Evolutionary conservation across 2,888 invertebrate genomes (phyloP), one percentile per base, ranked within the genome.

Genomic region (Eurytoma californica): DNA sequence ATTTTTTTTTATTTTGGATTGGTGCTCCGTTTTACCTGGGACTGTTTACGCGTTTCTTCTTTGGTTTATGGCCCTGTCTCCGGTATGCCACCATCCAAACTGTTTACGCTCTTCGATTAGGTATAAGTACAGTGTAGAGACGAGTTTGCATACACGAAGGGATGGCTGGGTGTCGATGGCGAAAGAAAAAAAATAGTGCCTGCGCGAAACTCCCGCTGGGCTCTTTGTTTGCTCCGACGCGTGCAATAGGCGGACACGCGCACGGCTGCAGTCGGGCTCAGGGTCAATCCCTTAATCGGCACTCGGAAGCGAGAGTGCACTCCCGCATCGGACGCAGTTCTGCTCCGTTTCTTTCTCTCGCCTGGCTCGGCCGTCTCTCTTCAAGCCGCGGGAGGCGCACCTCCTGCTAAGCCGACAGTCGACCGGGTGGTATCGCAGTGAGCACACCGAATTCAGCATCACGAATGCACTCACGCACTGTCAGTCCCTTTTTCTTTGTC

Each of bases 231-330:
- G 63, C 47, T 39, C 18, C 63, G n/a, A 47, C 61, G 39, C 9
- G 55, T 16, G 53, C 53, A 30, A 49, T 16, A 63, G 20, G 49
- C 57, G 51, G 28, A 47, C 66, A 49, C 47, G 39, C 18, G 28
- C 51, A 47, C 47, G 65, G 12, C 55, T 39, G 16, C 24, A 53
- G 49, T 24, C 13, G 4, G 47, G 58, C 49, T 81, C 81, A 81
- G 63, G 78, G 79, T 79, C 79, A 79, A 51, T 79, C 76, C 79
- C 72, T 81, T 79, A 79, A 81, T 81, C 75, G 79, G 72, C 73
- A 79, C 75, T 75, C 77, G 78, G 75, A 80, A 80, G 78, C 63
- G 65, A 20, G 24, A 12, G 18, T 18, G 28, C 47, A 28, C 39
- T 7, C 39, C 9, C 39, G 7, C 7, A 7, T 1, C 39, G 39